Conservation (phyloP, 2,888 invertebrate species). For the Laspeyria flexula region DNA sequence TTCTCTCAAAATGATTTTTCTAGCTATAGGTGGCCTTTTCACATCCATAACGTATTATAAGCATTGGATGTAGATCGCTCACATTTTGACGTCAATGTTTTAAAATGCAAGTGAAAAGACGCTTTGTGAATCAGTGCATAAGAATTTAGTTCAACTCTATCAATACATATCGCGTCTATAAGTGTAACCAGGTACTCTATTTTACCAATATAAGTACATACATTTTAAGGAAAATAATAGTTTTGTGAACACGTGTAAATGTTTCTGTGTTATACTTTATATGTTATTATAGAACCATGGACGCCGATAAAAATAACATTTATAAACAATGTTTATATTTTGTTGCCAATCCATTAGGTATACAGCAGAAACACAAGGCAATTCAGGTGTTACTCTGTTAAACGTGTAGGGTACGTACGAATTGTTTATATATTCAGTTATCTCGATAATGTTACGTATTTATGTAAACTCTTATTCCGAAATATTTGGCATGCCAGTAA, state of each 20-base stretch:
- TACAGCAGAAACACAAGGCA: constrained; percentile 29
- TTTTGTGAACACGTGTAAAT: constrained; percentile 35
- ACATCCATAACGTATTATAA: constrained; percentile 50
- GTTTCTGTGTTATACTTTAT: constrained; percentile 49
- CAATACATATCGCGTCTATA: not conserved
- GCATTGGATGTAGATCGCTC: constrained; percentile 49
- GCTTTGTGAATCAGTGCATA: constrained; percentile 58
- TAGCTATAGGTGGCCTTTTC: constrained; percentile 27
- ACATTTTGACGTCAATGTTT: constrained; percentile 68
- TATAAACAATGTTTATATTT: constrained; percentile 52
- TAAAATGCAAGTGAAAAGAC: constrained; percentile 60
- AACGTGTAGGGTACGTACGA: no score
- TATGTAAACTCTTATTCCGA: constrained; percentile 11
- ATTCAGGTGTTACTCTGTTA: constrained; percentile 12
- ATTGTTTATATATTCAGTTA: no score
- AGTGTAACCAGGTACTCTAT: not conserved
- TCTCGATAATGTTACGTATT: not conserved
- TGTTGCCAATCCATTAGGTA: constrained; percentile 44
- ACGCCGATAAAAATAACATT: constrained; percentile 58
- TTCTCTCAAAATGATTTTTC: no score
- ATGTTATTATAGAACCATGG: constrained; percentile 53
- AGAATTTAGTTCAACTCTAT: constrained; percentile 45
- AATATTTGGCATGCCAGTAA: constrained; percentile 14
- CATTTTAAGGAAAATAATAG: no score
- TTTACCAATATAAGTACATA: no score